A percentile compares a stretch with the other conserved stretches of the same genome.
Conservation (phyloP, 2,113 vertebrate species). For the Macaca nemestrina region DNA sequence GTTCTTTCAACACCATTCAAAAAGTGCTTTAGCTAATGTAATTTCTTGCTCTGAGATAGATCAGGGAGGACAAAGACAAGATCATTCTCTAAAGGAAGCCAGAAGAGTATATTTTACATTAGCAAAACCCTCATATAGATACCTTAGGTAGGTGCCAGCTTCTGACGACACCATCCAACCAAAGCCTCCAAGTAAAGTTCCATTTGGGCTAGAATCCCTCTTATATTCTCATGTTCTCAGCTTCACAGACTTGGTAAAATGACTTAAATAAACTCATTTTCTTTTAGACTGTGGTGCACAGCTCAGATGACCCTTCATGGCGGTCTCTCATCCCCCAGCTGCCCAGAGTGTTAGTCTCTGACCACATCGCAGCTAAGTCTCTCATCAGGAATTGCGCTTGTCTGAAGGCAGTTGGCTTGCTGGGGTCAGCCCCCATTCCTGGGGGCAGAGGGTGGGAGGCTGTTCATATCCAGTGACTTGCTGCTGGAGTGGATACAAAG, state of each 20-base stretch:
- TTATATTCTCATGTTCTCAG: neutral
- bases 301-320: neutral
- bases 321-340: neutral
- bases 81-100: neutral
- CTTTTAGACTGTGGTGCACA: neutral
- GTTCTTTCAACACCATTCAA: slow-evolving; percentile 44
- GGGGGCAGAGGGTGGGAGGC: neutral
- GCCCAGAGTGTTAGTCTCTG: neutral
- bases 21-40: slow-evolving; percentile 47
- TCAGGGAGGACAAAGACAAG: slow-evolving; percentile 22
- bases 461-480: neutral
- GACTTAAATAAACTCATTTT: slow-evolving; percentile 10
- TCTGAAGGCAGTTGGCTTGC: neutral
- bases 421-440: neutral
- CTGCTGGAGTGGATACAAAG: neutral
- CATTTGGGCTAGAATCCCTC: neutral
- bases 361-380: neutral
- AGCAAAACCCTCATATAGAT: neutral
- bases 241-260: neutral
- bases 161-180: neutral
- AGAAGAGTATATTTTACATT: neutral
- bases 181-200: neutral
- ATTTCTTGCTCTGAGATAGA: slow-evolving; percentile 36
- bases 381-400: neutral
- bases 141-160: neutral